Evolutionary conservation across 2,888 invertebrate species (phyloP).

Genomic region (Metacarcinus magister): DNA sequence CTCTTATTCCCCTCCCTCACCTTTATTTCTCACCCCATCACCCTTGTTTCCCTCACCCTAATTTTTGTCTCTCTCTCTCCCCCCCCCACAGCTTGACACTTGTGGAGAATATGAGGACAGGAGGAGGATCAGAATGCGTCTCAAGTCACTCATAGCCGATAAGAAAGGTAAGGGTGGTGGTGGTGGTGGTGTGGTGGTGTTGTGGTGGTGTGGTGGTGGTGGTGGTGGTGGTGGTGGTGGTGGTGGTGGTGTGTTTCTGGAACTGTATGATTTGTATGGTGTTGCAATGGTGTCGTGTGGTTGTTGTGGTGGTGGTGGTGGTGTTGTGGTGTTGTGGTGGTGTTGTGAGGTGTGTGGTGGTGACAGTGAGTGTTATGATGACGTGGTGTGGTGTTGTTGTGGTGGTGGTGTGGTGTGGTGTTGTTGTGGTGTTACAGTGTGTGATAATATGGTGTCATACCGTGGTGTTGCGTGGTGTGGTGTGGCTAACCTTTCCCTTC

Average conservation of each 20-base stretch:
- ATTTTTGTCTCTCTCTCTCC: background rate
- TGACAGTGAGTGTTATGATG: background rate
- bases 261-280: background rate
- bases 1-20: background rate
- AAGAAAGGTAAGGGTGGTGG: conserved; percentile 89
- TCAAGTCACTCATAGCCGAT: conserved; percentile 93
- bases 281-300: background rate
- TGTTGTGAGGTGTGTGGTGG: background rate
- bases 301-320: background rate
- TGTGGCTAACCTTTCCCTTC: background rate
- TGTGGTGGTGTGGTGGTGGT: background rate
- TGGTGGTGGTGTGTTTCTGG: too few species aligned
- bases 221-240: background rate
- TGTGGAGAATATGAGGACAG: conserved; percentile 95
- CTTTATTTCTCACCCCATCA: background rate
- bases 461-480: background rate
- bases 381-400: background rate
- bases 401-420: background rate
- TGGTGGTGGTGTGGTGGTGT: background rate
- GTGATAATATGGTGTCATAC: background rate
- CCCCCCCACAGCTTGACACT: conserved; percentile 89
- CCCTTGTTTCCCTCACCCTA: background rate
- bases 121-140: conserved; percentile 91
- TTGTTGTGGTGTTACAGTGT: background rate
- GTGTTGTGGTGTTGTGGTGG: background rate